These are phyloP conservation scores for Desmophyllum pertusum DNA, from an alignment of 92 coral and sea anemone species.

Conservation along the genomic window DNA sequence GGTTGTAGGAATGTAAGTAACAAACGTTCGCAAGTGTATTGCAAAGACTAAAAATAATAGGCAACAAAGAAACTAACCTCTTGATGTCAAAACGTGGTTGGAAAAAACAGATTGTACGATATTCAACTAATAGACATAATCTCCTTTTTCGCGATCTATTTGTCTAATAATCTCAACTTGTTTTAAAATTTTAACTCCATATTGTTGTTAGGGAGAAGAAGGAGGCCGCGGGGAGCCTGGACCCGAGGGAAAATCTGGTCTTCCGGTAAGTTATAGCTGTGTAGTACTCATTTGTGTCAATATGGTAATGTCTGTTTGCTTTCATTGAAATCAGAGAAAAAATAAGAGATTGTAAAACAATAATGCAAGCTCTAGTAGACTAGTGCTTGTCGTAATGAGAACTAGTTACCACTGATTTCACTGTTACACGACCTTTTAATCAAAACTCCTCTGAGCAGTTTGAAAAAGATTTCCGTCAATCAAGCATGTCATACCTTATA, in stretches of 20 bases:
- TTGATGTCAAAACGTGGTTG: not conserved
- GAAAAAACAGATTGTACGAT: not conserved
- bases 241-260: conserved; percentile 81
- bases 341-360: not conserved
- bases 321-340: not conserved
- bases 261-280: conserved; percentile 53
- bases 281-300: no score
- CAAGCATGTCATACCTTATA: no score
- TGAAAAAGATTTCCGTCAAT: no score
- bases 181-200: not conserved
- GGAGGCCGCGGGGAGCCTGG: conserved; percentile 89
- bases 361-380: no score
- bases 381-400: no score
- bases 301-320: no score
- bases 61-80: not conserved
- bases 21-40: not conserved
- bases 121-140: not conserved
- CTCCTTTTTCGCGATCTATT: not conserved
- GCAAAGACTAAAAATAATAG: not conserved
- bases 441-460: no score
- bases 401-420: no score
- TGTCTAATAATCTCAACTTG: not conserved
- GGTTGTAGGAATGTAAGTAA: not conserved
- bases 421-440: no score
- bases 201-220: conserved; percentile 66